Evolutionary conservation across 2,888 invertebrate genomes (phyloP), one percentile per base, ranked within the genome.

Genomic region (Dorcus parallelipipedus): DNA sequence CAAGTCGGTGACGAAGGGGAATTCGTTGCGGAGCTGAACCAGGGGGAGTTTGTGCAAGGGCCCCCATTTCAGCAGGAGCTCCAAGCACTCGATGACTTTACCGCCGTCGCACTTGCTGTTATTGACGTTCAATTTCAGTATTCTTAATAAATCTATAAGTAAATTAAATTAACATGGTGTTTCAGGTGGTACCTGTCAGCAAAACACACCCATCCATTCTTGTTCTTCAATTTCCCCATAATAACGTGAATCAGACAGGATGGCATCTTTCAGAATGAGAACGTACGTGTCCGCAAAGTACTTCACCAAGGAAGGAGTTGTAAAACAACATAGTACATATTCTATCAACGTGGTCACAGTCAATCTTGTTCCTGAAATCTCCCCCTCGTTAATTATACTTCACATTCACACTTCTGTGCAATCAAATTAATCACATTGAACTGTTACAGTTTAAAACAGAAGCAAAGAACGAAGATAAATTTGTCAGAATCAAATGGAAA

Each of bases 191-290:
- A 17, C n/a, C n/a, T n/a, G n/a, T 14, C 5, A 40, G 2, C 38
- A 49, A 49, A 51, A 62, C 65, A 73, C 75, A 85, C 86, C 82
- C 73, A 80, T 80, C 87, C 87, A 88, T 57, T 81, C 77, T 49
- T 78, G 70, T 38, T 78, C 76, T 47, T 79, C 73, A 49, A 87
- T 81, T 58, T 75, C 74, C 3, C 79, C 78, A 66, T 83, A 76
- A 68, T 84, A 84, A 67, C 79, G 70, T 59, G 80, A 76, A 71
- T 79, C 78, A 8, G 81, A 71, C 42, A 88, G 71, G 53, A 88
- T 76, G 72, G 82, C 75, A 69, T 83, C 83, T 60, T 79, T 79
- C 38, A 88, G 68, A 52, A 86, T 75, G 60, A 73, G 78, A 43
- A 87, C 68, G 70, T 86, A 87, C 17, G 81, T 79, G 71, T 82